Evolutionary conservation across 2,113 vertebrate species (phyloP), one percentile per base, ranked within the genome.

Genomic region (Coracopsis vasa): DNA sequence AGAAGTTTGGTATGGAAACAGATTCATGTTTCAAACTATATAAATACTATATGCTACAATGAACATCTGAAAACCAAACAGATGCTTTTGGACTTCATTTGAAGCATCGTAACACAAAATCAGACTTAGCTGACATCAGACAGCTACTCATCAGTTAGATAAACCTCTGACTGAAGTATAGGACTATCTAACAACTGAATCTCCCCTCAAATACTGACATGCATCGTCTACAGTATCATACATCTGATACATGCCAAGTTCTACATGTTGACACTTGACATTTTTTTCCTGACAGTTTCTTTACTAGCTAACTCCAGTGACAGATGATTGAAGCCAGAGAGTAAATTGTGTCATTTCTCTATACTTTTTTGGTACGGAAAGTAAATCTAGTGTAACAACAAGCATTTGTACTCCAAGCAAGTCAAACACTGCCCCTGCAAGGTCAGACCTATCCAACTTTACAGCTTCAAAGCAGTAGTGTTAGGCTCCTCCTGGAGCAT

Each of bases 261-360:
- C 94, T 83, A 92, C 70, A 75, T 54, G 83, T 24, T 89, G 88
- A 92, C 82, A 72, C 73, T 93, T 91, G 69, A 88, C 61, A 93
- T 54, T 60, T 85, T 87, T 71, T 56, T 54, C 54, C 65, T 84
- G 75, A 72, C 95, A 95, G 75, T n/a, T 96, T 41, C 75, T 83
- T 84, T 84, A 60, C 80, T 27, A 90, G 75, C 67, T 77, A 92
- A 56, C 47, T 90, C 77, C 80, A 62, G 1, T 58, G 73, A 94
- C 78, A 69, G 39, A 74, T 91, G 77, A 93, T 2, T 58, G 62
- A 95, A 92, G 45, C 45, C 56, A 71, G 65, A 41, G 42, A 94
- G 41, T 67, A 95, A 91, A 86, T 31, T 19, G 47, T 51, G 28
- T 4, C 3, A 2, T 37, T 93, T 81, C 54, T 87, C 61, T 70